Base-by-base conservation (phyloP, 2,888 invertebrate species). In the Drosophila mulleri region DNA sequence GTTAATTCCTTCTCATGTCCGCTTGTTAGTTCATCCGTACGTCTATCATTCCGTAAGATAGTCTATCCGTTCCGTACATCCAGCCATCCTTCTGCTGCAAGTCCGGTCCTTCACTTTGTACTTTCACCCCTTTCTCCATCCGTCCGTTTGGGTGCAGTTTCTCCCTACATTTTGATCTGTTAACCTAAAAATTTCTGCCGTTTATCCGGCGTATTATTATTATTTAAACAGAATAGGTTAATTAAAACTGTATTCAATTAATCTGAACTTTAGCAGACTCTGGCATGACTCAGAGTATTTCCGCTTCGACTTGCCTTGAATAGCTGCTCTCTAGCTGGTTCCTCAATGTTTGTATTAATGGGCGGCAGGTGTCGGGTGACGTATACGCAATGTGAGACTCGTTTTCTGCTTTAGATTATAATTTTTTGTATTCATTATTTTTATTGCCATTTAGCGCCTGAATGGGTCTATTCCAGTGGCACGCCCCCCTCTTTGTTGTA, bases 401-500 rank as follows among this genome's bases (percentile, higher is more conserved):
- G 54, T 23, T 45, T 39, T 39, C 14, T 6, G 2, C 8, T 12
- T 18, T 18, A 39, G 20, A 35, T 41, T 18, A 29, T 8, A 8
- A 35, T 32, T 39, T n/a, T 16, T 23, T 45, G 1, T 7, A 20
- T 20, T 11, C 16, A 3, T 29, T 37, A 2, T 16, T 50, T 48
- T 50, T 37, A 39, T 41, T 29, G 48, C 16, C 54, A 61, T 58
- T 78, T 74, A 66, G 61, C 80, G 41, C 35, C 56, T 41, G 35
- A 32, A 2, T 29, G 26, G 41, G 14, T 52, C 6, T 32, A 14
- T 18, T 23, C 39, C 37, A 14, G 41, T 42, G 53, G 11, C 74
- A 58, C 52, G 62, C 75, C 62, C 47, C 16, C 59, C 29, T 74
- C 48, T 44, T 37, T 29, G 16, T 41, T 41, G 9, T 14, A 18